Base-by-base conservation (phyloP, 2,797 vertebrate genomes). In the Pelobates cultripes region DNA sequence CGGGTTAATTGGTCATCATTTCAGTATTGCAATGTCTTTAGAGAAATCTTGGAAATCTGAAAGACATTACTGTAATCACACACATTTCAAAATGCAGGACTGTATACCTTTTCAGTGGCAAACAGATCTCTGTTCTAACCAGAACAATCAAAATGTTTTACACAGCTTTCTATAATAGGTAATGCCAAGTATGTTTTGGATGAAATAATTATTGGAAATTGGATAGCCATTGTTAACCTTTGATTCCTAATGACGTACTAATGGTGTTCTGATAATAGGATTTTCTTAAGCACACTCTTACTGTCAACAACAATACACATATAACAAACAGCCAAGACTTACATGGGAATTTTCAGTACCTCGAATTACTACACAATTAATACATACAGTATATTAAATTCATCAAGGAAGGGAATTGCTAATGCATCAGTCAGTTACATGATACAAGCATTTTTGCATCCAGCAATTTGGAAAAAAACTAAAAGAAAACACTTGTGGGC, bases 371-470 rank as follows among this genome's bases (percentile, higher is more conserved):
- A 64, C n/a, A 41, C n/a, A 53, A 41, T 73, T 73, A 42, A 57
- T 41, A 73, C 72, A 60, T 14, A 57, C 47, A 6, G 47, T 51
- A 61, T 15, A 73, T 73, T 63, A 63, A 73, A 40, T n/a, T 61
- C 12, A 68, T 43, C 13, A 68, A 43, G 41, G 13, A 14, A 43
- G 40, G 43, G 3, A 3, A 70, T 71, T 71, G 10, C 70, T 51
- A 17, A 73, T 45, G 51, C 42, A 4, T 64, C 61, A 28, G 61
- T 40, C 10, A 28, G 61, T 28, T 40, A 64, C 61, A 64, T 7
- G 13, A 57, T 12, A 12, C 4, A 7, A 28, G 17, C 28, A 64
- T 64, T 64, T 94, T 94, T 95, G 95, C 92, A 96, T 96, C 95
- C 95, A 96, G 95, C 94, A 95, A 94, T 57, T 57, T 2, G 13